These are phyloP conservation scores for Protonemura montana DNA, from an alignment of 2,888 invertebrate species.

Conservation along the genomic window DNA sequence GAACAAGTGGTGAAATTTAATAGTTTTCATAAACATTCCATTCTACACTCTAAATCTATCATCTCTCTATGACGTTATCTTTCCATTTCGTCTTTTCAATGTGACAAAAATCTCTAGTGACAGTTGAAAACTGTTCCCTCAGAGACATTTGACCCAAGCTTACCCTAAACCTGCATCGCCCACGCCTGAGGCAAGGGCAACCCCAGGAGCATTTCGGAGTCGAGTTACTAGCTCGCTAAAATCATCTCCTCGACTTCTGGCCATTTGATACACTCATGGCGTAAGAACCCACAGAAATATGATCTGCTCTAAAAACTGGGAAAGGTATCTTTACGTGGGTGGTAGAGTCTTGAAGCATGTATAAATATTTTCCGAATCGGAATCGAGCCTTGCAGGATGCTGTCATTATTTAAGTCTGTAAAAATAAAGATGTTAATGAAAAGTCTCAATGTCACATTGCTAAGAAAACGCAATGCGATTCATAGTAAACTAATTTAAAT, in stretches of 20 bases:
- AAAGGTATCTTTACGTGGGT: not conserved
- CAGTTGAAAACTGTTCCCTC: not conserved
- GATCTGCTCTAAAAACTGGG: not conserved
- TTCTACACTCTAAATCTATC: not conserved
- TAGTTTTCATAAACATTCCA: not conserved
- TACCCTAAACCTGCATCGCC: not conserved
- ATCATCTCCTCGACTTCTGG: not conserved
- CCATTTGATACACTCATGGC: not conserved
- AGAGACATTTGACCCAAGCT: not conserved
- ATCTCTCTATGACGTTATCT: not conserved
- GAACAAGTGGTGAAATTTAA: conserved; percentile 12
- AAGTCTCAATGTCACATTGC: no score
- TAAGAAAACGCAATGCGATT: no score
- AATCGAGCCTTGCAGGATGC: no score
- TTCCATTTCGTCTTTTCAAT: not conserved
- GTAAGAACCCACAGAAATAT: not conserved
- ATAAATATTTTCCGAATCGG: no score
- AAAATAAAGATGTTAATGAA: no score
- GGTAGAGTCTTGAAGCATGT: not conserved
- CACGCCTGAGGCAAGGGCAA: not conserved
- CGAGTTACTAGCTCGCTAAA: not conserved
- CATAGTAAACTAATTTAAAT: no score
- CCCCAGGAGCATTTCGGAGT: not conserved
- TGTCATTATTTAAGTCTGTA: no score
- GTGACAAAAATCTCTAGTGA: conserved; percentile 1